These are phyloP conservation scores for Hypomecis atomaria DNA, from an alignment of 2,888 invertebrate genomes.

Conservation along the genomic window DNA sequence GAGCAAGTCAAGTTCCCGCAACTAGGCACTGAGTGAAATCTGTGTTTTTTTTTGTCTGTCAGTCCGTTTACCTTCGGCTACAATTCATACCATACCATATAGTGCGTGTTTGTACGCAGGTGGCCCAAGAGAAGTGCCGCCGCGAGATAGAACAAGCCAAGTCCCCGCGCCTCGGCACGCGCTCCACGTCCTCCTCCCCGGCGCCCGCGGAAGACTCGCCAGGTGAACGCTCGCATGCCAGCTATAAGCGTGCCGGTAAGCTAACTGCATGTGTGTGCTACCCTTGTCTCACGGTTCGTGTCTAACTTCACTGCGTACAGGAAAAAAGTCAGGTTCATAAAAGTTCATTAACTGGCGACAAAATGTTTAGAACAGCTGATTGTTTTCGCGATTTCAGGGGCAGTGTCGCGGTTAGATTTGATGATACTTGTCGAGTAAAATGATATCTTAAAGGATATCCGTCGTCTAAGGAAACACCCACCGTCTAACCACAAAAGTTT, in stretches of 20 bases:
- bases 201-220: conserved; percentile 49
- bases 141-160: conserved; percentile 75
- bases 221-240: conserved; percentile 74
- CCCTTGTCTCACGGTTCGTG: background rate
- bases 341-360: too few relatives aligned
- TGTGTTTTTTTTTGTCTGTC: too few relatives aligned
- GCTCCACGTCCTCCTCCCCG: conserved; percentile 45
- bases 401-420: too few relatives aligned
- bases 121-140: conserved; percentile 75
- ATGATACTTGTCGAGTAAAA: too few relatives aligned
- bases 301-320: background rate
- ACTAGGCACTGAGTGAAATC: too few relatives aligned
- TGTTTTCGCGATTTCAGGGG: too few relatives aligned
- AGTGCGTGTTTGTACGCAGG: conserved; percentile 47
- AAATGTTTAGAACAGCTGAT: too few relatives aligned
- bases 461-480: too few relatives aligned
- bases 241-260: conserved; percentile 76
- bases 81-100: background rate
- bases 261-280: conserved; percentile 71
- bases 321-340: background rate
- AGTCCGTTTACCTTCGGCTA: too few relatives aligned
- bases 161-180: conserved; percentile 61
- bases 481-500: too few relatives aligned
- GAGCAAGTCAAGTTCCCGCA: too few relatives aligned
- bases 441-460: too few relatives aligned